Evolutionary conservation across 2,888 invertebrate species (phyloP), one percentile per base, ranked within the genome.

Genomic region (Taphrorychus bicolor): DNA sequence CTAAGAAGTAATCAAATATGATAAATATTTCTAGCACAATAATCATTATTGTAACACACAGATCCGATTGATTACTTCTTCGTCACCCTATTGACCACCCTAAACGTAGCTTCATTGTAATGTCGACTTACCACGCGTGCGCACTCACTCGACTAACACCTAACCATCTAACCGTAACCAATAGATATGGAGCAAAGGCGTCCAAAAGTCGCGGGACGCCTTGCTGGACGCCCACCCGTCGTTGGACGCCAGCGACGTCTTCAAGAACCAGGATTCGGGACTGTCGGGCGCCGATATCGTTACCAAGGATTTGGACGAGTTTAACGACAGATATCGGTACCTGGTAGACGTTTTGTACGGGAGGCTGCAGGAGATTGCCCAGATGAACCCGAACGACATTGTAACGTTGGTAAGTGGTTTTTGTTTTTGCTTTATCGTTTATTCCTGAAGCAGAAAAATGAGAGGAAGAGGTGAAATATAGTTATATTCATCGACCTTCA

Each of bases 161-260:
- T 84, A 81, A 85, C 83, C 66, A 82, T 80, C 81, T 81, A 81
- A 81, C 81, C 81, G 75, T 81, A 81, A 81, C 81, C n/a, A 81
- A 74, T 89, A 95, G 94, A 93, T 92, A 81, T 93, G 93, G 87
- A 91, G 93, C 82, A 89, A 91, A 80, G 88, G 92, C 79, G 90
- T 94, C 81, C 91, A 92, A 83, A 89, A 91, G 73, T 97, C 92
- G 86, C 87, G 89, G 71, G 94, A 94, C 77, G 88, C 88, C 83
- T 86, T 95, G 73, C 88, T 95, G 81, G 93, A 93, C 77, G 87
- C 91, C 58, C 93, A 93, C 78, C 93, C 93, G 2, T 92, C 92
- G 65, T 81, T 93, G 79, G 93, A 93, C 83, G 88, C 78, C 62
- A 79, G 77, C 72, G 78, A 80, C 23, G 77, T 78, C 58, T 81